Base-by-base conservation (phyloP, 2,113 vertebrate species). In the Marcusenius ussheri region DNA sequence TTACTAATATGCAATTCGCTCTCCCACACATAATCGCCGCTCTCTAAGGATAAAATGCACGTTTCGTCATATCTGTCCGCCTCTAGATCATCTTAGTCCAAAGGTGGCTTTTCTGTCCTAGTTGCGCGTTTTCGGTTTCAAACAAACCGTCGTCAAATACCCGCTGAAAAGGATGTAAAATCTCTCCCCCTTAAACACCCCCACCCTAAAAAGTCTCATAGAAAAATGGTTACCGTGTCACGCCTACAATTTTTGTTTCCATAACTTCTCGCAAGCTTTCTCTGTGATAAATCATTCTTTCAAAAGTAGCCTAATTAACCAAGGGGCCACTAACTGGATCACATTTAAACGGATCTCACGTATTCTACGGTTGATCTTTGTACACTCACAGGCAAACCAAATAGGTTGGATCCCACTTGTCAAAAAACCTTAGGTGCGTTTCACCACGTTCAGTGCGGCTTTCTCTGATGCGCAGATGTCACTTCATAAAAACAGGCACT, bases 11-110 rank as follows among this genome's bases (percentile, higher is more conserved):
- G 45, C n/a, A 19, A 17, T 6, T 50, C 47, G 47, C 15, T 89
- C 88, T 89, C 88, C 88, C 88, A 89, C 88, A 89, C 66, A 89
- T 45, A 15, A 47, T 47, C 21, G 35, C 35, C 70, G 13, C 74
- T 80, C 74, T 80, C 35, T 35, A 80, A 80, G 74, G 74, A 80
- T 80, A 13, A 86, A 47, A 50, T 19, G 46, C n/a, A 8, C 46
- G n/a, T 50, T 86, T 86, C 83, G 83, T 86, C 83, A 50, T 27
- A 13, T 47, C 46, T 27, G n/a, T 85, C 83, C 45, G 47, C 5
- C 4, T 50, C 83, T 47, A 47, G 83, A 47, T 45, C 47, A 47
- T 47, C 21, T 85, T 27, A 13, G 46, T 13, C 45, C 46, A 11
- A 70, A 80, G 15, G 74, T 80, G 35, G 31, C 74, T 80, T 31